A percentile compares a stretch with the other conserved stretches of the same genome.
Conservation (phyloP, 2,797 vertebrate genomes). For the Momotus momota region DNA sequence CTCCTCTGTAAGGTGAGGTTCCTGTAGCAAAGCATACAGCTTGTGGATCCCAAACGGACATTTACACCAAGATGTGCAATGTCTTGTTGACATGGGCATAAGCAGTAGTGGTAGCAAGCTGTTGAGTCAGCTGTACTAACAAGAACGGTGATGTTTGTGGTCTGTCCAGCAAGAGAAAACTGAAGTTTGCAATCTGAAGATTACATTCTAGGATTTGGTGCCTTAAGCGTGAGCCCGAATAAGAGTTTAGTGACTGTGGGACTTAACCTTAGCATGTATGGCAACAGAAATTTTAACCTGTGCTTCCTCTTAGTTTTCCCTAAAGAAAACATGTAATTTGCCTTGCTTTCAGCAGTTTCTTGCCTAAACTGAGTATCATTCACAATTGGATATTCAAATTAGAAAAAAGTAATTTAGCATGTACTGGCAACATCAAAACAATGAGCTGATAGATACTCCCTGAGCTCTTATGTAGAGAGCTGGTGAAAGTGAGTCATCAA, state of each 20-base stretch:
- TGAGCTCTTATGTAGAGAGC: background rate
- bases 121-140: background rate
- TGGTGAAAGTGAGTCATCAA: background rate
- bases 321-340: background rate
- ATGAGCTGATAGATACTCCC: background rate
- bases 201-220: background rate
- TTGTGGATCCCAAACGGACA: background rate
- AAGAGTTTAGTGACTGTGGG: background rate
- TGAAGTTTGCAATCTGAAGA: background rate
- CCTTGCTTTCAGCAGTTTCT: background rate
- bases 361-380: background rate
- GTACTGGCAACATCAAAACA: background rate
- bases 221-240: background rate
- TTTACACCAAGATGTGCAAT: background rate
- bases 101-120: background rate
- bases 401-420: background rate
- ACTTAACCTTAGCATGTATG: background rate
- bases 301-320: background rate
- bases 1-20: background rate
- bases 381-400: background rate
- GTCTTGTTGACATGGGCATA: background rate
- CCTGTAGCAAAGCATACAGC: background rate
- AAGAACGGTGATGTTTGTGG: background rate
- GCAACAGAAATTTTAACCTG: background rate
- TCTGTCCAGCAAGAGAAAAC: background rate